Base-by-base conservation (phyloP, 2,797 vertebrate species). In the Channa striata region DNA sequence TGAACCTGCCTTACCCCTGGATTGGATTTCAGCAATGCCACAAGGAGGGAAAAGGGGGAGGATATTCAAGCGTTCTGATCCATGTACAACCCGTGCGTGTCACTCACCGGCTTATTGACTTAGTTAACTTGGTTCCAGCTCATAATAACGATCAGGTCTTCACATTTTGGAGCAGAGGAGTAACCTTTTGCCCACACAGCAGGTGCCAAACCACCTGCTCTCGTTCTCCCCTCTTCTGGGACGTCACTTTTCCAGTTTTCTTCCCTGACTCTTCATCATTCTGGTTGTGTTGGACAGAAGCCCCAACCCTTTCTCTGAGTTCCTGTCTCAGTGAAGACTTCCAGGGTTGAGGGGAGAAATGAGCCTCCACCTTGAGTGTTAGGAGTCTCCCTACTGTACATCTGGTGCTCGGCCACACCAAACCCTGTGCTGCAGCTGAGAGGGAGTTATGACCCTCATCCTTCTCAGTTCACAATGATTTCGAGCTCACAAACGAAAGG, bases 181-280 rank as follows among this genome's bases (percentile, higher is more conserved):
- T 60, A 51, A 81, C 50, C 54, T 73, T 76, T 74, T 44, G 71
- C 58, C 61, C 81, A 63, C 61, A 50, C 79, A 63, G 77, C 88
- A 92, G 84, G 82, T 89, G 90, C 73, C 79, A 64, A 78, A 76
- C 69, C 88, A 89, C 83, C 84, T 89, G 88, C 56, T 1, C 56
- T 1, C 20, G 6, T 57, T 14, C 53, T 9, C 33, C 51, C 53
- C 58, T n/a, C n/a, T 47, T 23, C 44, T 1, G 36, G 39, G 59
- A 66, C 40, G 0, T 8, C 10, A 10, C 13, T 40, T 17, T 57
- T 47, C 49, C 48, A 49, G 51, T 50, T 66, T 16, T 84, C 58
- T 39, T 67, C 67, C 4, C 2, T 16, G 30, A 52, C 49, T 60
- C 21, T 53, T 68, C 59, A 65, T 77, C 54, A 72, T 17, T 54